Evolutionary conservation across 2,113 vertebrate genomes (phyloP).

Genomic region (Uropsilus gracilis): DNA sequence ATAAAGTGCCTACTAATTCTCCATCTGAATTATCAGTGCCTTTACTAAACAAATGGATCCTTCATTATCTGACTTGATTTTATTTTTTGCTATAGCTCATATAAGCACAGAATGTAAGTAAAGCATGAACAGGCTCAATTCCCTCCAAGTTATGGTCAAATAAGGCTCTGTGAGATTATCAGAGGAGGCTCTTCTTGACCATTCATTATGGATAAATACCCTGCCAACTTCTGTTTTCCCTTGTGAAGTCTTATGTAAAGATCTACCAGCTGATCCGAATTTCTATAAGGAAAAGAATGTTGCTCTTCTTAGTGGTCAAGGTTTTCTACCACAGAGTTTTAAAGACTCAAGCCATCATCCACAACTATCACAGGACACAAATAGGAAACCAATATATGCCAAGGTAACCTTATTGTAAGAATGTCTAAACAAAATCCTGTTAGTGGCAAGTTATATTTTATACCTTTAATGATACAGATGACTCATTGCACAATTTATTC

Average conservation of each 20-base stretch:
- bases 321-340: neutral
- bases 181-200: neutral
- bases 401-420: neutral
- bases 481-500: neutral
- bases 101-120: too few relatives aligned
- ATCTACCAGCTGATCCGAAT: constrained; percentile 17
- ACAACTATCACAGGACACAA: neutral
- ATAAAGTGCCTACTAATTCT: neutral
- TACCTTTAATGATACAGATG: constrained; percentile 45
- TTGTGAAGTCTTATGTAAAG: neutral
- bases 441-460: neutral
- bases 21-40: neutral
- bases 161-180: neutral
- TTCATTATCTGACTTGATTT: neutral
- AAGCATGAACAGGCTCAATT: neutral
- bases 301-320: neutral
- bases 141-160: neutral
- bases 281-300: neutral
- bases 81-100: neutral
- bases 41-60: neutral
- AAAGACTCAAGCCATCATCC: neutral
- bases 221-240: neutral
- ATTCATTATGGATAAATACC: neutral
- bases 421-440: neutral
- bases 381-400: neutral